Evolutionary conservation across 2,888 invertebrate genomes (phyloP).

Genomic region (Andrena dorsata): DNA sequence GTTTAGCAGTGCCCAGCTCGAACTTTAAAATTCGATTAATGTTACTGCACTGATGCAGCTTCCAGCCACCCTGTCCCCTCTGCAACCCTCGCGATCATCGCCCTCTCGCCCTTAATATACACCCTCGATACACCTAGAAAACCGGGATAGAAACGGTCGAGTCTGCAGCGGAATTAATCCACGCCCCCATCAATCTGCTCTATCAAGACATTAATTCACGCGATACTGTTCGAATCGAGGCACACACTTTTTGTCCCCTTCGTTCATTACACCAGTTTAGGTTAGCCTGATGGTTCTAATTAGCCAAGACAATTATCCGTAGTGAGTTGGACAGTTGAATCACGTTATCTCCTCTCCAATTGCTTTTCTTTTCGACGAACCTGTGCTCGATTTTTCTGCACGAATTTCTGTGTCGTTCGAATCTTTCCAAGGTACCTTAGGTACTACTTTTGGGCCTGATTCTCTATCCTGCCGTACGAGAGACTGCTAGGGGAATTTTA

Average conservation of each 20-base stretch:
- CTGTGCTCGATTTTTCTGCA: too few species aligned
- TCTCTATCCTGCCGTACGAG: too few species aligned
- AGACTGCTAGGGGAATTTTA: too few species aligned
- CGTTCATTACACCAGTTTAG: constrained; percentile 1
- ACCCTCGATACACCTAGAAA: background rate
- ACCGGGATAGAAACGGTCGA: constrained; percentile 17
- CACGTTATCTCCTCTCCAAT: too few species aligned
- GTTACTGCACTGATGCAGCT: background rate
- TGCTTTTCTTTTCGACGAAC: too few species aligned
- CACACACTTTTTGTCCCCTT: background rate
- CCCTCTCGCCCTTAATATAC: background rate
- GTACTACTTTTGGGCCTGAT: too few species aligned
- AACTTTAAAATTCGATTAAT: too few species aligned
- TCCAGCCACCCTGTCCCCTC: constrained; percentile 7
- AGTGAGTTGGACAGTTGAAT: background rate
- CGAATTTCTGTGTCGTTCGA: too few species aligned
- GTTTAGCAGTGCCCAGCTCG: too few species aligned
- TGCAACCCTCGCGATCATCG: constrained; percentile 4
- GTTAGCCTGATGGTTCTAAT: constrained; percentile 26
- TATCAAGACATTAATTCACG: constrained; percentile 32
- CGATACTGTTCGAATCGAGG: constrained; percentile 12
- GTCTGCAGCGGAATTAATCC: constrained; percentile 23
- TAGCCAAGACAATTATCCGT: constrained; percentile 37
- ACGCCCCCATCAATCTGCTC: constrained; percentile 26
- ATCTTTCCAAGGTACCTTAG: too few species aligned